Conservation (phyloP, 2,113 vertebrate species). For the Thermophis baileyi region DNA sequence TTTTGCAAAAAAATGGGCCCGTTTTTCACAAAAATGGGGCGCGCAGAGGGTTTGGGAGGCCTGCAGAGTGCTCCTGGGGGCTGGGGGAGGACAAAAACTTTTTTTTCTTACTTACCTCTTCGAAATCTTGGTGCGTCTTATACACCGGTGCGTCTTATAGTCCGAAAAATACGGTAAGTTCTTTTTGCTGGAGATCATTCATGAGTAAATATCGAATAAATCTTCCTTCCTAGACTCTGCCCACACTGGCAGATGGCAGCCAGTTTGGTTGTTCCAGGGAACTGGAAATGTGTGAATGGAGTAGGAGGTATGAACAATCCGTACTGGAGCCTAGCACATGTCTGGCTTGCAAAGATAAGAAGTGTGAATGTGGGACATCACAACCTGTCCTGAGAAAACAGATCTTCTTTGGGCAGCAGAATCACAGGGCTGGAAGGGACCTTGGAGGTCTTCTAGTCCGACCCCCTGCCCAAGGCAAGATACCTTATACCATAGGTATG, state of each 20-base stretch:
- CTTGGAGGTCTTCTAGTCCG: too few species aligned
- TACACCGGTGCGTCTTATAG: too few species aligned
- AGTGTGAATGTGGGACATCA: background rate
- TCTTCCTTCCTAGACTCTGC: background rate
- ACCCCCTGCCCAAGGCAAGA: background rate
- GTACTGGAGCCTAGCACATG: background rate
- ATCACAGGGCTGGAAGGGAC: background rate
- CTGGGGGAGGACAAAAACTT: too few species aligned
- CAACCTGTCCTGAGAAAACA: background rate
- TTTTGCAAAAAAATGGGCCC: too few species aligned
- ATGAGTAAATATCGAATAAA: background rate
- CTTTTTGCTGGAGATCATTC: too few species aligned
- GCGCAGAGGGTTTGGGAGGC: too few species aligned
- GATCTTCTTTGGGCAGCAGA: background rate
- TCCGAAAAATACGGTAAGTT: too few species aligned
- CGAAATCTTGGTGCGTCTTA: too few species aligned
- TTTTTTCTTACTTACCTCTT: too few species aligned
- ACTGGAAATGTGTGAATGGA: background rate
- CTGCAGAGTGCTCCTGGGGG: too few species aligned
- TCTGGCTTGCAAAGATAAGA: background rate
- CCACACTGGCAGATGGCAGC: background rate
- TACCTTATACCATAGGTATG: background rate
- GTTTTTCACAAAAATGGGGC: too few species aligned
- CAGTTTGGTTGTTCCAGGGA: background rate
- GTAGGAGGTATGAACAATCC: background rate